Conservation (phyloP, 1,140 invertebrate genomes). For the Metaphire vulgaris region DNA sequence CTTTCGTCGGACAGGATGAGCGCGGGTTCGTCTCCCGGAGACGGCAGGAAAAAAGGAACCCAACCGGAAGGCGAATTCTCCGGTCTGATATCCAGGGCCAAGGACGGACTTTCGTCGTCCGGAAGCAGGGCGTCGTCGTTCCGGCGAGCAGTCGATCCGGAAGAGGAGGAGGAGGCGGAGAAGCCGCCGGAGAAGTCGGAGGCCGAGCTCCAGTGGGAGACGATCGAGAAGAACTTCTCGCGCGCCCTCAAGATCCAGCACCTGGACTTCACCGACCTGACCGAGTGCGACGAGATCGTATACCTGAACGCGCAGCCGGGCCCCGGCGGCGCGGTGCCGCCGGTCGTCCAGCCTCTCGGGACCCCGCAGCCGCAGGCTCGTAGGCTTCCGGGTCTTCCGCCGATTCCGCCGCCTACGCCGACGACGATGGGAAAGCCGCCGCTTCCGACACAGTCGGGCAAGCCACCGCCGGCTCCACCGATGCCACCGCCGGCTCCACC, state of each 20-base stretch:
- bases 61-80: constrained; percentile 6
- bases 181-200: constrained; percentile 62
- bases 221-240: constrained; percentile 70
- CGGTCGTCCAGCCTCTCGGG: not conserved
- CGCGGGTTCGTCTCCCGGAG: not conserved
- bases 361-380: constrained; percentile 17
- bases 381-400: constrained; percentile 33
- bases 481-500: constrained; percentile 33
- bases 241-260: constrained; percentile 84
- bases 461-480: constrained; percentile 46
- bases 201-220: constrained; percentile 91
- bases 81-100: constrained; percentile 6
- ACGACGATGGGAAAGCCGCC: constrained; percentile 50
- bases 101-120: constrained; percentile 6
- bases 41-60: constrained; percentile 6
- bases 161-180: too few species aligned
- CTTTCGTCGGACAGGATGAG: not conserved
- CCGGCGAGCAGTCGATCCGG: not conserved
- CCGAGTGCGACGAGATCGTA: constrained; percentile 57
- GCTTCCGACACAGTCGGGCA: too few species aligned
- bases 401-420: constrained; percentile 51
- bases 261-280: constrained; percentile 88
- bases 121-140: not conserved
- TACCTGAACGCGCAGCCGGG: constrained; percentile 36
- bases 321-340: not conserved